Conservation (phyloP, 2,113 vertebrate genomes). For the Hydrolagus affinis region DNA sequence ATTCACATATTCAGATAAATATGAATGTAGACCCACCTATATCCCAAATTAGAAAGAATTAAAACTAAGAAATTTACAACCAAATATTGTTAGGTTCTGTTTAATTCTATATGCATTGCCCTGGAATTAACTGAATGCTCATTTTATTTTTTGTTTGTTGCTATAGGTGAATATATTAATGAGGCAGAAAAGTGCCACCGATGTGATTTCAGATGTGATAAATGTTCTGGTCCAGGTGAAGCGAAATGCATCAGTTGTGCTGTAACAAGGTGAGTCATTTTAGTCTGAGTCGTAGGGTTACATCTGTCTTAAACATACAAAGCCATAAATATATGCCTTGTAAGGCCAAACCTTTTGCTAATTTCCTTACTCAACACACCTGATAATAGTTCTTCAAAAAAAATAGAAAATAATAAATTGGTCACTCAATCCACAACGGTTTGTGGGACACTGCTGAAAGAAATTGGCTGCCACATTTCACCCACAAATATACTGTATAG, state of each 20-base stretch:
- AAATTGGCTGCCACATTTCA: too few species aligned
- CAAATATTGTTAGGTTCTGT: not conserved
- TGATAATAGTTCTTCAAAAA: too few species aligned
- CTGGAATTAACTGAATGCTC: too few species aligned
- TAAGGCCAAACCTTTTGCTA: too few species aligned
- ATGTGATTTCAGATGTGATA: constrained; percentile 68
- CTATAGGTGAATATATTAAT: constrained; percentile 64
- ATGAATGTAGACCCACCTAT: not conserved
- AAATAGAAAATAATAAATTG: too few species aligned
- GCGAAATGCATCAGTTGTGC: constrained; percentile 70
- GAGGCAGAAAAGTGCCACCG: constrained; percentile 51
- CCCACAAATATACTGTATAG: too few species aligned
- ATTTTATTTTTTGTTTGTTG: not conserved
- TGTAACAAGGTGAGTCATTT: constrained; percentile 54
- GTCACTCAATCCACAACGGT: too few species aligned
- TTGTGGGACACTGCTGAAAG: too few species aligned
- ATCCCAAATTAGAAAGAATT: not conserved
- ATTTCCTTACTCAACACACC: too few species aligned
- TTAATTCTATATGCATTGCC: not conserved
- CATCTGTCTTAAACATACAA: too few species aligned
- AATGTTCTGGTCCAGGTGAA: constrained; percentile 63
- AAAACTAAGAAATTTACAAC: not conserved
- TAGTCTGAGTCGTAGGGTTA: not conserved
- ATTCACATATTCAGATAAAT: not conserved
- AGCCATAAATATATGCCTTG: too few species aligned